Base-by-base conservation (phyloP, 2,888 invertebrate genomes). In the Sceliomorpha sp. region DNA sequence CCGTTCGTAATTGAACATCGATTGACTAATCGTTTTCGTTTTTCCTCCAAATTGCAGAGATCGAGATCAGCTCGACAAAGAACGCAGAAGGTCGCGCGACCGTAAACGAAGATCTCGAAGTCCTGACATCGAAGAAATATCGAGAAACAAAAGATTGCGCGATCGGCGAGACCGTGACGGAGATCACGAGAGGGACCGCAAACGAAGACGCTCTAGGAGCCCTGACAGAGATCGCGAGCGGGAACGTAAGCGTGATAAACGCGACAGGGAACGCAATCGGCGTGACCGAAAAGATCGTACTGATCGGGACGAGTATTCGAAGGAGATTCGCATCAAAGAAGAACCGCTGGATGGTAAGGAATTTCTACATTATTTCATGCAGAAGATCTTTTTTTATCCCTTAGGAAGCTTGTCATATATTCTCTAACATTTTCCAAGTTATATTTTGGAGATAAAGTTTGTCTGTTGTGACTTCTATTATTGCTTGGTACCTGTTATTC, bases 261-360 rank as follows among this genome's bases (percentile, higher is more conserved):
- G 93, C 13, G 94, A 94, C 84, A 88, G 91, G 7, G 92, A 92
- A 72, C 90, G 92, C 32, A 92, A 93, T 66, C 90, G 92, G 78
- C 88, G 90, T 59, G 92, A 93, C 77, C 85, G 90, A 9, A 88
- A 90, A 40, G 90, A 90, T 62, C 86, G 90, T 7, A 89, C 89
- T 50, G 89, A 90, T 58, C 81, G 85, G 13, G 90, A 91, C 50
- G 92, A 91, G 55, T 91, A 91, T 59, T 91, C 91, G 34, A 92
- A 92, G 59, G 92, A 93, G 82, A 92, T 96, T 77, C 93, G 95
- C 85, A 93, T 96, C 83, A 96, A 96, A 86, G 93, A 95, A 88
- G 96, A 96, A 87, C 96, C 95, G 0, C 89, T 92, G 71, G 95
- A 95, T 83, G 94, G 94, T 94, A 86, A 88, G 90, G n/a, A n/a